Base-by-base conservation (phyloP, 2,888 invertebrate species). In the Hydrotaea cyrtoneurina region DNA sequence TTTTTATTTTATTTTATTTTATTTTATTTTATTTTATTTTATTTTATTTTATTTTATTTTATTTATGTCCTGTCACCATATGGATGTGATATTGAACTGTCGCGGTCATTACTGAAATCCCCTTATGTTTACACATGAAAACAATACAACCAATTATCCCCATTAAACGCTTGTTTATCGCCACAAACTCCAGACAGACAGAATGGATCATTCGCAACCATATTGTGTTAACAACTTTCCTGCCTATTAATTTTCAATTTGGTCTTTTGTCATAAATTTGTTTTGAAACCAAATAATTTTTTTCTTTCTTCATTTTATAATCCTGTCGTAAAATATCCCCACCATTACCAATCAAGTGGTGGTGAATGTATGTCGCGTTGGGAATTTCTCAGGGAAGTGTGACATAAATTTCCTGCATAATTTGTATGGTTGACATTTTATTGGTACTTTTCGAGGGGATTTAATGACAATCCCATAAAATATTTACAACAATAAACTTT, bases 351-450 rank as follows among this genome's bases (percentile, higher is more conserved):
- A 39, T 39, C 11, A 36, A 36, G 36, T 36, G 31, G 7, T 39
- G 39, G 39, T 39, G 39, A 39, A 39, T 39, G 39, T 39, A 3
- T 39, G 39, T 10, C 39, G 13, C 39, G 39, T 8, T 39, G 23
- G 31, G 39, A 46, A 46, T 23, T 23, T 46, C 69, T 19, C 43
- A 46, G 39, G 46, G 23, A 69, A 69, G 23, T 69, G 69, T 69
- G 69, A 39, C 78, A 82, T 85, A 79, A 79, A 82, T 79, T 73
- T 69, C 11, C 50, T 39, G 76, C 64, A 79, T 78, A 81, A 82
- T 85, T 85, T 85, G 78, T 85, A 72, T 73, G 84, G 78, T 77
- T 85, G 81, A 85, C 84, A 77, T 82, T 85, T 81, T 76, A 82
- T 78, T 73, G 79, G 57, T 64, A 66, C 76, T 81, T 85, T 81